phyloP scores from a whole-genome alignment of 2,888 invertebrate genomes.

The Sesamia inferens region DNA sequence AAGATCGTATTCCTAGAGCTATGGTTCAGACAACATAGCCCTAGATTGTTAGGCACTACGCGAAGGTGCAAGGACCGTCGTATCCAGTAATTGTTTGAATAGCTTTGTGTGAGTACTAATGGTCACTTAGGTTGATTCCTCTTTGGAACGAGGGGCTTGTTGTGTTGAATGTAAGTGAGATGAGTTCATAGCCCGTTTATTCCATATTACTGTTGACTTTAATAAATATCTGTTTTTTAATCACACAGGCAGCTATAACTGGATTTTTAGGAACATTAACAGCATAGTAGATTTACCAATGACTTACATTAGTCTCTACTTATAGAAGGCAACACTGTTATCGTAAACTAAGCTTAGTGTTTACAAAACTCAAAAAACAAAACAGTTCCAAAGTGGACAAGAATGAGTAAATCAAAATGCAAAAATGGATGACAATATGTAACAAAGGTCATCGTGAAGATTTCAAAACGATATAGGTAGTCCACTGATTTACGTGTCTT shows the following conservation, averaged over 20 bases:
- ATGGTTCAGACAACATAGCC: slow-evolving; percentile 2
- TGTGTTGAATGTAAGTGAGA: slow-evolving; percentile 12
- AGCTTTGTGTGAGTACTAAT: slow-evolving; percentile 39
- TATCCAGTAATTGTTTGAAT: slow-evolving; percentile 45
- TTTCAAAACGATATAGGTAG: neutral
- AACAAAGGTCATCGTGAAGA: neutral
- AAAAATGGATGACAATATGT: neutral
- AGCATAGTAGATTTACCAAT: neutral
- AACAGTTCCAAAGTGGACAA: neutral
- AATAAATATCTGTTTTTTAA: no score
- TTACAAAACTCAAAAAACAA: neutral
- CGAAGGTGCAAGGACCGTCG: slow-evolving; percentile 18
- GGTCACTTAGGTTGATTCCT: slow-evolving; percentile 22
- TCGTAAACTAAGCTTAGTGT: neutral
- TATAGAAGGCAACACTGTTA: neutral
- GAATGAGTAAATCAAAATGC: no score
- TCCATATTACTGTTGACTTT: neutral
- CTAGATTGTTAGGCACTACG: slow-evolving; percentile 32
- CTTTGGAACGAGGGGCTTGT: neutral
- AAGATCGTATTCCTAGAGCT: no score
- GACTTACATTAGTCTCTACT: neutral
- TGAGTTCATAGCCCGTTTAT: neutral
- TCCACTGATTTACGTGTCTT: neutral
- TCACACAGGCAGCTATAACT: neutral
- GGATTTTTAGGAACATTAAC: neutral